A percentile compares a stretch with the other conserved stretches of the same genome.
phyloP scores from a whole-genome alignment of 2,113 vertebrate species.

The Podarcis muralis region DNA sequence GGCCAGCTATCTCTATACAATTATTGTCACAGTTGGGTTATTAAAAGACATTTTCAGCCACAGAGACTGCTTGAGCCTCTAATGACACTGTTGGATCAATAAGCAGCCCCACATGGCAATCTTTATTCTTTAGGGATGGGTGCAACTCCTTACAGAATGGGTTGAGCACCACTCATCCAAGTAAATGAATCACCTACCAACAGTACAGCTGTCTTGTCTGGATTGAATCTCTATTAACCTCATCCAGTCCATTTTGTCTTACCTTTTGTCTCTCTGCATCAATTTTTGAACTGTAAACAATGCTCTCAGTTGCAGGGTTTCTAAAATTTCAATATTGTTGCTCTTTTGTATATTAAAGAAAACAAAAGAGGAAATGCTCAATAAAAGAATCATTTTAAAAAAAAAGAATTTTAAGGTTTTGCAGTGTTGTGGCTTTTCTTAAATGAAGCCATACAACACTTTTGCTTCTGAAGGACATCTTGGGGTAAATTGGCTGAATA shows the following conservation, averaged over 20 bases:
- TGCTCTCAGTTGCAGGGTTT: background rate
- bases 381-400: background rate
- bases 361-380: background rate
- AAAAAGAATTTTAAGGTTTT: background rate
- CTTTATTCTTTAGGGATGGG: no score
- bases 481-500: background rate
- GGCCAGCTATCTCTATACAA: background rate
- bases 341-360: background rate
- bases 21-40: no score
- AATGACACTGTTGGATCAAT: no score
- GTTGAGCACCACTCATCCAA: no score
- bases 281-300: background rate
- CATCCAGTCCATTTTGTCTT: background rate
- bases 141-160: no score
- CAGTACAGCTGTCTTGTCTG: no score
- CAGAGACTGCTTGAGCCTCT: no score
- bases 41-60: no score
- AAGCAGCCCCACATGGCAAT: no score
- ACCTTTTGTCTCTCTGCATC: background rate
- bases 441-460: slow-evolving; percentile 29
- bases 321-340: background rate
- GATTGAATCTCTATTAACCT: no score
- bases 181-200: no score
- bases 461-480: background rate
- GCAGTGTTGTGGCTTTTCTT: background rate